Conservation (phyloP, 2,888 invertebrate species). For the Boloria selene region DNA sequence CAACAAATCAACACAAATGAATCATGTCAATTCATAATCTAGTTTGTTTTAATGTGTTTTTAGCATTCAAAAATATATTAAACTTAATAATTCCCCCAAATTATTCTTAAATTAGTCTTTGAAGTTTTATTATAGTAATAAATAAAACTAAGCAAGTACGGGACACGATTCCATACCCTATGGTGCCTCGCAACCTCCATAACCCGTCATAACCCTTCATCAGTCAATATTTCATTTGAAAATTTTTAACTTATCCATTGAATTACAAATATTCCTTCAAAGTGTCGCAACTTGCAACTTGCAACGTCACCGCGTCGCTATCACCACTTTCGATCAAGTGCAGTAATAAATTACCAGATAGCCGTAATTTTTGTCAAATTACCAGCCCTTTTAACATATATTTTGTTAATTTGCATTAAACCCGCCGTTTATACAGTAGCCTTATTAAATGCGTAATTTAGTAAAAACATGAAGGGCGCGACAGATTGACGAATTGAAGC, state of each 20-base stretch:
- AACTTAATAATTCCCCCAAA: too few species aligned
- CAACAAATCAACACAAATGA: too few species aligned
- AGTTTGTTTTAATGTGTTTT: too few species aligned
- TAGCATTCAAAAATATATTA: too few species aligned
- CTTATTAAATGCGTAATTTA: constrained; percentile 12
- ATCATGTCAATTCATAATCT: too few species aligned
- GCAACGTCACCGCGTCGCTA: constrained; percentile 1
- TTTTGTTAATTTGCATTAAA: constrained; percentile 22
- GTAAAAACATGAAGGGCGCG: background rate
- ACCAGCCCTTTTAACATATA: constrained; percentile 17
- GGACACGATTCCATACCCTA: too few species aligned
- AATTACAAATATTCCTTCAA: constrained; percentile 3
- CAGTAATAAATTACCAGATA: constrained; percentile 18
- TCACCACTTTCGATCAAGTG: constrained; percentile 4
- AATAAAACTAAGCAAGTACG: too few species aligned
- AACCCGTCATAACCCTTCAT: too few species aligned
- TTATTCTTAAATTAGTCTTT: too few species aligned
- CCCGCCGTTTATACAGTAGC: constrained; percentile 13
- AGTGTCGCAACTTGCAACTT: background rate
- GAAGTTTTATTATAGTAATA: too few species aligned
- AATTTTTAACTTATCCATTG: background rate
- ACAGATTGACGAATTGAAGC: background rate
- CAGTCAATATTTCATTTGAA: too few species aligned
- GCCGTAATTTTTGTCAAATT: constrained; percentile 29
- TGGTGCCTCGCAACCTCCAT: too few species aligned